These are phyloP conservation scores for Panonychus citri DNA, from an alignment of 1,140 invertebrate genomes.

Conservation along the genomic window DNA sequence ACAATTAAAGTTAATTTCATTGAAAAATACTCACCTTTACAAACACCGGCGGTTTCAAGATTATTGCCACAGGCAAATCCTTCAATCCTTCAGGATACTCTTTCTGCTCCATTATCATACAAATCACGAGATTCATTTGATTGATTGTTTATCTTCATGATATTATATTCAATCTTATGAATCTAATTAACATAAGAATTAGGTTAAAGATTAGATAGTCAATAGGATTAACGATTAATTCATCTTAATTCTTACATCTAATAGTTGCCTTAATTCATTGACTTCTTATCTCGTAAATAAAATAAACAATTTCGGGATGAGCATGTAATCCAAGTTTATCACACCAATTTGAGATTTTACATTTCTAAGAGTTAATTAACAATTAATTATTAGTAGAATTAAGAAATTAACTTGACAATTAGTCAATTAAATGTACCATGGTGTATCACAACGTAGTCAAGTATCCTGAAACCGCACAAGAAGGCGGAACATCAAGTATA, in stretches of 20 bases:
- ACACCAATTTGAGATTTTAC: conserved; percentile 44
- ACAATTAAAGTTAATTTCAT: too few species aligned
- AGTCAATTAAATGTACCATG: too few species aligned
- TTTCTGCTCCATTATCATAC: conserved; percentile 64
- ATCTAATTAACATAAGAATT: conserved; percentile 25
- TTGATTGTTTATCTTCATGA: conserved; percentile 14
- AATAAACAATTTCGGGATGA: conserved; percentile 81
- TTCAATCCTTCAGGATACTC: conserved; percentile 54
- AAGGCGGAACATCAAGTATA: too few species aligned
- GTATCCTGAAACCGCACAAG: too few species aligned
- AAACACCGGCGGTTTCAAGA: conserved; percentile 55
- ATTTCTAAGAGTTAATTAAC: too few species aligned
- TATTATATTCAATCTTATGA: conserved; percentile 43
- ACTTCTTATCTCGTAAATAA: conserved; percentile 75
- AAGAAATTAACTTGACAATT: too few species aligned
- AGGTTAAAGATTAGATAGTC: background rate
- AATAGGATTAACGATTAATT: conserved; percentile 1
- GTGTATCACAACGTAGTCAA: too few species aligned
- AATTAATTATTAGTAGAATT: too few species aligned
- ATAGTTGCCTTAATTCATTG: conserved; percentile 47
- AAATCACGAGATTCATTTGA: conserved; percentile 22
- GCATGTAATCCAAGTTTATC: conserved; percentile 68
- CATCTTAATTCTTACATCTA: conserved; percentile 47
- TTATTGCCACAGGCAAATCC: conserved; percentile 63
- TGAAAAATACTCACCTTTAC: conserved; percentile 39